These are phyloP conservation scores for Marronus borbonicus DNA, from an alignment of 2,888 invertebrate genomes.

Conservation along the genomic window DNA sequence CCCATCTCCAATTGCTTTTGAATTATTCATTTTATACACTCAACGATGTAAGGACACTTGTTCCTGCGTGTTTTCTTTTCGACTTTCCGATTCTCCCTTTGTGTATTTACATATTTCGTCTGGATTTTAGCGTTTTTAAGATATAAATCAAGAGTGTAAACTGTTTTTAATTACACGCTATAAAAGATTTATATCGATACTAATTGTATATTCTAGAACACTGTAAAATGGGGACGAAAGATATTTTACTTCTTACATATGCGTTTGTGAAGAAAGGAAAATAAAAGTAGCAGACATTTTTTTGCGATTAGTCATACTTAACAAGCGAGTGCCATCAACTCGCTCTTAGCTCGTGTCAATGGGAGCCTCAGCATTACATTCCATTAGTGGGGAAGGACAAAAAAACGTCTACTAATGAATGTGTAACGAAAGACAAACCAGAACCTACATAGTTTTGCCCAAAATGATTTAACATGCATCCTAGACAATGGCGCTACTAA, in stretches of 20 bases:
- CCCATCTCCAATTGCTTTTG: constrained; percentile 41
- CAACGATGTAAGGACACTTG: constrained; percentile 52
- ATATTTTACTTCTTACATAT: too few species aligned
- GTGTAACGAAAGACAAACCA: constrained; percentile 59
- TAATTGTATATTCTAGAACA: constrained; percentile 9
- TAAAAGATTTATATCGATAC: constrained; percentile 17
- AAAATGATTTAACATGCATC: constrained; percentile 63
- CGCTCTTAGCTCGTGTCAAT: constrained; percentile 56
- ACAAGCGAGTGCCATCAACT: constrained; percentile 58
- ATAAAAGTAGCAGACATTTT: constrained; percentile 31
- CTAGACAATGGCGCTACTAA: constrained; percentile 67
- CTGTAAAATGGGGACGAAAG: neutral
- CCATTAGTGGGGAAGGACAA: constrained; percentile 56
- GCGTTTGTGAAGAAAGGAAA: neutral
- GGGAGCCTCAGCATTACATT: constrained; percentile 58
- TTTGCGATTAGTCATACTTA: constrained; percentile 51
- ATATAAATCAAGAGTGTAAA: constrained; percentile 19
- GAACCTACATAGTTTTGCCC: constrained; percentile 57
- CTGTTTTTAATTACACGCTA: constrained; percentile 25
- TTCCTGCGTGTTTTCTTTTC: constrained; percentile 31
- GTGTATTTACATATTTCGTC: constrained; percentile 36
- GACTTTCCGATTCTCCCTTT: neutral
- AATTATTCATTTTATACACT: constrained; percentile 59
- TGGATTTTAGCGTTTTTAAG: neutral
- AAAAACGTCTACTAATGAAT: constrained; percentile 61